Evolutionary conservation across 1,140 invertebrate genomes (phyloP).

Genomic region (Drosophila tani): DNA sequence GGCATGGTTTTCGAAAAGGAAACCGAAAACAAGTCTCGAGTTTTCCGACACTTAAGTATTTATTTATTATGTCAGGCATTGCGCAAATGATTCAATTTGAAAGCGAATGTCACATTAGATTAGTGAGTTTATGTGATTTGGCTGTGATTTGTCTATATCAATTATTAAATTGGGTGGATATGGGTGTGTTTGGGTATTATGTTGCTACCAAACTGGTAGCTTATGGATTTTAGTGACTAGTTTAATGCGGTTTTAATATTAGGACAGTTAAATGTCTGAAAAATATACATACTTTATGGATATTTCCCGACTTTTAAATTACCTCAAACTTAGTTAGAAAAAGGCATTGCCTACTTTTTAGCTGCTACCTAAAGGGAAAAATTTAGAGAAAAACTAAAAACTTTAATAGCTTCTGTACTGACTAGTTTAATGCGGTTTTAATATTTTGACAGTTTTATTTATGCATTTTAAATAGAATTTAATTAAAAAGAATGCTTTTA

Average conservation of each 20-base stretch:
- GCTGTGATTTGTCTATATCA: constrained; percentile 14
- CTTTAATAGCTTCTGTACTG: no score
- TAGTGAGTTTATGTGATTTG: constrained; percentile 2
- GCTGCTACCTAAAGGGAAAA: neutral
- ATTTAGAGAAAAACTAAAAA: neutral
- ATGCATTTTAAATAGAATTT: no score
- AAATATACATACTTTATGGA: no score
- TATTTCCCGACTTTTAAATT: no score
- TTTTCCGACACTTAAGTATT: constrained; percentile 22
- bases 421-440: no score
- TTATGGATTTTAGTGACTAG: neutral
- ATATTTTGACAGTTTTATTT: neutral
- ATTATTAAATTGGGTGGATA: constrained; percentile 19
- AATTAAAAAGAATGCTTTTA: neutral
- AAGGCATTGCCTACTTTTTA: neutral
- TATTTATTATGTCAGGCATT: constrained; percentile 12
- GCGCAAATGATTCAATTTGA: constrained; percentile 1
- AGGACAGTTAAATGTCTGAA: neutral
- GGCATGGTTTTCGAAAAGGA: constrained; percentile 38
- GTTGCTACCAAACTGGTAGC: neutral
- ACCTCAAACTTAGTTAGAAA: accelerated
- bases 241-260: neutral
- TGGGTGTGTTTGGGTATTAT: neutral
- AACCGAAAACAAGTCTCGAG: constrained; percentile 9
- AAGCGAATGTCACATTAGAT: neutral